Evolutionary conservation across 2,113 vertebrate genomes (phyloP).

Genomic region (Dipodomys stephensi): DNA sequence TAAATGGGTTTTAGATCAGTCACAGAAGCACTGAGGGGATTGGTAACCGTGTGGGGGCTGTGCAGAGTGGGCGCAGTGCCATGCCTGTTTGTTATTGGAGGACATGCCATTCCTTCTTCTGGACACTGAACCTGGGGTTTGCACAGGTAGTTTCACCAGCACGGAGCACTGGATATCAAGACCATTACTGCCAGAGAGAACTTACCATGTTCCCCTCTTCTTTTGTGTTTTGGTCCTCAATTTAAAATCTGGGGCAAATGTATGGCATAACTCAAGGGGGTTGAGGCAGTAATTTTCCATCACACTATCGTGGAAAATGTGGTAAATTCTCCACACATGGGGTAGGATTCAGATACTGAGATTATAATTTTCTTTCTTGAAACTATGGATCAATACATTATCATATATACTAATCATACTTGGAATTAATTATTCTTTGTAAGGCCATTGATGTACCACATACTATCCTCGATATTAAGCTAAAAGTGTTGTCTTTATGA

Average conservation of each 20-base stretch:
- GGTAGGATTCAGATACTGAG: background rate
- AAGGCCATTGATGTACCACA: background rate
- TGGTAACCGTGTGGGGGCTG: background rate
- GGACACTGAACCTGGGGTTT: background rate
- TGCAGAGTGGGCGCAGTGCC: background rate
- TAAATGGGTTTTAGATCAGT: background rate
- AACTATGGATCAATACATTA: background rate
- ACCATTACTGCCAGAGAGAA: background rate
- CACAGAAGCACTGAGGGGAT: background rate
- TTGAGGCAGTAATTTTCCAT: background rate
- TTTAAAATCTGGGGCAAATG: background rate
- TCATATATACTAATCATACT: background rate
- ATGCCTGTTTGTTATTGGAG: background rate
- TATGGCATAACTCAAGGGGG: background rate
- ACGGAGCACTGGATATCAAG: background rate
- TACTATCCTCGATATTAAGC: background rate
- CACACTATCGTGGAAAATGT: background rate
- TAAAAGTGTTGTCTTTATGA: background rate
- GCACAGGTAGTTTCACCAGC: background rate
- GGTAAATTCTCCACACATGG: background rate
- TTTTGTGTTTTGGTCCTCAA: background rate
- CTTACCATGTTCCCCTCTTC: background rate
- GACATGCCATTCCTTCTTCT: background rate
- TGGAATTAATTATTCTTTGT: background rate
- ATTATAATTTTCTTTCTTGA: constrained; percentile 9